These are phyloP conservation scores for Antheraea assamensis DNA, from an alignment of 2,888 invertebrate species.

Conservation along the genomic window DNA sequence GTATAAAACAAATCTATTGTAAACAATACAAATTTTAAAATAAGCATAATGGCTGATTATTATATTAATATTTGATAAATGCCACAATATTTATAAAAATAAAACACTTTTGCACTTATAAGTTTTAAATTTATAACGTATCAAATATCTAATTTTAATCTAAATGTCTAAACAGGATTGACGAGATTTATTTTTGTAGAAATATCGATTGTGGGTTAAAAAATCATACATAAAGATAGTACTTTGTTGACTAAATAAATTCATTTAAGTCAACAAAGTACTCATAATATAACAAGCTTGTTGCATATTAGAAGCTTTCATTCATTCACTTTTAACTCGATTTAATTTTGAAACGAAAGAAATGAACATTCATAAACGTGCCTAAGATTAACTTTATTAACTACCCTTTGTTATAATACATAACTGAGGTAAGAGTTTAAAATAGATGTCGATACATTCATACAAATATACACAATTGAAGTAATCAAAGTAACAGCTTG, in stretches of 20 bases:
- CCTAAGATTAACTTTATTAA: no score
- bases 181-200: neutral
- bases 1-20: neutral
- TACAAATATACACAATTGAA: no score
- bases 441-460: no score
- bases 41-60: no score
- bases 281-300: neutral
- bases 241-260: neutral
- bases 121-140: neutral
- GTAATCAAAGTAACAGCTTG: no score
- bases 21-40: neutral
- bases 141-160: neutral
- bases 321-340: neutral
- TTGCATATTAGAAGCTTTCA: neutral
- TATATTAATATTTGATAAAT: neutral
- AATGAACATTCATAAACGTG: no score
- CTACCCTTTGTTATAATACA: no score
- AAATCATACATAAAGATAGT: no score
- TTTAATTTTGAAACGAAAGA: neutral
- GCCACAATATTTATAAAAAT: neutral
- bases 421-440: no score
- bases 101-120: neutral
- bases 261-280: neutral
- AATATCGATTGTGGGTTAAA: neutral
- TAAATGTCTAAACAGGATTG: neutral